Conservation (phyloP, 2,113 vertebrate species). For the Aix galericulata region DNA sequence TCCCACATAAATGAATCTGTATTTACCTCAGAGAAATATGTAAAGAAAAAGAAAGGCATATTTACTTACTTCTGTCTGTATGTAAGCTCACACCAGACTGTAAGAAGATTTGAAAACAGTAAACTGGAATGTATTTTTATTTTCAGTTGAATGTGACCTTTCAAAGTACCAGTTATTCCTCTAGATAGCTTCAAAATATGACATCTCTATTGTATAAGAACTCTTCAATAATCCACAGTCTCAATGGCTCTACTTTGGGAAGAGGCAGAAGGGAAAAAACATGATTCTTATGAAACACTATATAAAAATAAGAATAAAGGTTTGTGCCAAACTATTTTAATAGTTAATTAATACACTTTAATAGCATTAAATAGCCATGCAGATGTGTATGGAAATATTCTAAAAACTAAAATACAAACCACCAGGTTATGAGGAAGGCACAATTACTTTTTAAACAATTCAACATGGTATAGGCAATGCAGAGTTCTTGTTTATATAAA, state of each 20-base stretch:
- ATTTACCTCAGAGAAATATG: not conserved
- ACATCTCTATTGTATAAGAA: not conserved
- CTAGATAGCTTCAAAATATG: not conserved
- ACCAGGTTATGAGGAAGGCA: not conserved
- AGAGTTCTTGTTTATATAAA: not conserved
- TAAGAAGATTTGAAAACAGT: not conserved
- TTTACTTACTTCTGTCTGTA: not conserved
- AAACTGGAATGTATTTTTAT: not conserved
- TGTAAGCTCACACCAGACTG: not conserved
- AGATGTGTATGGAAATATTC: not conserved
- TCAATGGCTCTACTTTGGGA: not conserved
- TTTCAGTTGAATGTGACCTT: slow-evolving; percentile 22
- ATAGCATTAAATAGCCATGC: not conserved
- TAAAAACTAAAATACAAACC: not conserved
- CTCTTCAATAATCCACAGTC: not conserved
- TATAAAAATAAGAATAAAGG: not conserved
- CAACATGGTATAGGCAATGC: not conserved
- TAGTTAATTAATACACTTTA: not conserved
- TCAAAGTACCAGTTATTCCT: not conserved
- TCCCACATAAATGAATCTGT: not conserved
- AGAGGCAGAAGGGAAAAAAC: not conserved
- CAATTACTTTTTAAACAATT: slow-evolving; percentile 1
- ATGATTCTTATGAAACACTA: not conserved
- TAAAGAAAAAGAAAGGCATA: not conserved
- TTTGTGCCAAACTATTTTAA: not conserved